These are phyloP conservation scores for Rhabdomys dilectus DNA, from an alignment of 2,113 vertebrate species.

Conservation along the genomic window DNA sequence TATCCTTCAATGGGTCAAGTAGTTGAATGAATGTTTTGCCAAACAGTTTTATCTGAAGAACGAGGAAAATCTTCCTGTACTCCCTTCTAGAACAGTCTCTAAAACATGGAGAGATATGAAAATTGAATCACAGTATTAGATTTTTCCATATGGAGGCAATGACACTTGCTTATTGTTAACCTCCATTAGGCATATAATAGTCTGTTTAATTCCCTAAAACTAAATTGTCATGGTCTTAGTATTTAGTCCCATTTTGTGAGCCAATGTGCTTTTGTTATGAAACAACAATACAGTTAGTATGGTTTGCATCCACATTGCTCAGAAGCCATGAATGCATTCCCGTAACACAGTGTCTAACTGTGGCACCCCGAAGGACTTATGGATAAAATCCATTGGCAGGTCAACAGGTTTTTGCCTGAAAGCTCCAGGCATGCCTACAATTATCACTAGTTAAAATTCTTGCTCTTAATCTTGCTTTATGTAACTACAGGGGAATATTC, in stretches of 20 bases:
- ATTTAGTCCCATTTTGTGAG: not conserved
- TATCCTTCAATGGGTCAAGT: conserved; percentile 45
- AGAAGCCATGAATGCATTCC: not conserved
- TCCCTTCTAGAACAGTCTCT: not conserved
- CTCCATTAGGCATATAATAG: not conserved
- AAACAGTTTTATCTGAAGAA: conserved; percentile 43
- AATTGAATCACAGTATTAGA: not conserved
- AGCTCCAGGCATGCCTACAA: not conserved
- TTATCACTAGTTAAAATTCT: conserved; percentile 1
- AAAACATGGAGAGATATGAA: not conserved
- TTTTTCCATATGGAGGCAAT: not conserved
- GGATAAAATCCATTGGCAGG: not conserved
- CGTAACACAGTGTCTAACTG: not conserved
- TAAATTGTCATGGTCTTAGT: not conserved
- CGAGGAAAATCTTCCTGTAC: conserved; percentile 15
- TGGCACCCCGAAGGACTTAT: not conserved
- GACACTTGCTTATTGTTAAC: not conserved
- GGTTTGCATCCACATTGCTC: not conserved
- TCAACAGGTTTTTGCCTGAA: not conserved
- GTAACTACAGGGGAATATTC: not conserved
- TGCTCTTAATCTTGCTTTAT: not conserved
- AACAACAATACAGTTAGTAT: not conserved
- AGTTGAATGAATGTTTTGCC: conserved; percentile 12
- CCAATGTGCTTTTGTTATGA: not conserved
- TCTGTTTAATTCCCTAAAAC: not conserved